These are phyloP conservation scores for Cirrhinus molitorella DNA, from an alignment of 2,797 vertebrate species.

Conservation along the genomic window DNA sequence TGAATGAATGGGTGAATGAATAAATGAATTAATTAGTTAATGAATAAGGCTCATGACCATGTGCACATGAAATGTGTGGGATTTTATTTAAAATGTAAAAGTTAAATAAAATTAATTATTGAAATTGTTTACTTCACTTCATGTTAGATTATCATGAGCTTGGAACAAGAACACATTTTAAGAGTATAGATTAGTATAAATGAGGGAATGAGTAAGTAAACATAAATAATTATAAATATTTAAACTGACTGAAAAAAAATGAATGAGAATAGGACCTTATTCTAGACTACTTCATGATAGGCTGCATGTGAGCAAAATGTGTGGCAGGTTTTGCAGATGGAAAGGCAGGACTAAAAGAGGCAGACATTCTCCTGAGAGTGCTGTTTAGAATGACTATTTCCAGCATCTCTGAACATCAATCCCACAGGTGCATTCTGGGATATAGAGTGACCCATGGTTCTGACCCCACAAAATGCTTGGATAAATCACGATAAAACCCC, in stretches of 20 bases:
- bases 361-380: background rate
- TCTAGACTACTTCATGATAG: background rate
- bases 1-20: too few species aligned
- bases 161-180: background rate
- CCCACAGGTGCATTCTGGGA: background rate
- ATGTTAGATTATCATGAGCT: background rate
- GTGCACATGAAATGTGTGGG: too few species aligned
- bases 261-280: background rate
- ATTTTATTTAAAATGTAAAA: too few species aligned
- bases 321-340: background rate
- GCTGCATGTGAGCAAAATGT: background rate
- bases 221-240: background rate
- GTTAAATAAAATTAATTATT: background rate
- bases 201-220: too few species aligned
- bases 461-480: conserved; percentile 25
- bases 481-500: background rate
- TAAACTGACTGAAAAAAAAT: background rate
- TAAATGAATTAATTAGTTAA: too few species aligned
- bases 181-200: background rate
- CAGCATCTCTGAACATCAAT: conserved; percentile 1
- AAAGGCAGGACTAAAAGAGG: background rate
- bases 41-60: too few species aligned
- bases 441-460: conserved; percentile 27
- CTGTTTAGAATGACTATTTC: background rate
- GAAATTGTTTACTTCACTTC: background rate